These are phyloP conservation scores for Irena cyanogastra DNA, from an alignment of 2,113 vertebrate genomes.

Conservation along the genomic window DNA sequence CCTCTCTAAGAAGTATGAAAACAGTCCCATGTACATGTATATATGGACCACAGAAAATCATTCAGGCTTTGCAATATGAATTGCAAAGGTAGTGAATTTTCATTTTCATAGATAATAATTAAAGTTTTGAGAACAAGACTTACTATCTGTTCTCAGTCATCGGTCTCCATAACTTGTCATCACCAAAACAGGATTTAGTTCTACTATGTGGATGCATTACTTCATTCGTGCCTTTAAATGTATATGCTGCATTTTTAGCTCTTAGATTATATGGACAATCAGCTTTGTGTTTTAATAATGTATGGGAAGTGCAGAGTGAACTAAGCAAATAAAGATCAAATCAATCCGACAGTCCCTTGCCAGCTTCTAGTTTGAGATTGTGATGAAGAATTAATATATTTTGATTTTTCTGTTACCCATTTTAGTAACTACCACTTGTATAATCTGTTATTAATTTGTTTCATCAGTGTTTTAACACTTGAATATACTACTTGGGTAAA, in stretches of 20 bases:
- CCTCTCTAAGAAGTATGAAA: neutral
- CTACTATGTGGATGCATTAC: neutral
- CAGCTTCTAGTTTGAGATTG: neutral
- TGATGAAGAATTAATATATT: neutral
- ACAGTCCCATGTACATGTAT: neutral
- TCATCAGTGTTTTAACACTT: neutral
- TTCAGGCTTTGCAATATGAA: neutral
- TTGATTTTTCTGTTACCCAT: neutral
- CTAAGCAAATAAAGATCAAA: neutral
- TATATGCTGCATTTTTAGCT: neutral
- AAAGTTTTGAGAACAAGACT: neutral
- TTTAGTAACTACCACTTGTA: neutral
- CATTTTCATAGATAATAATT: neutral
- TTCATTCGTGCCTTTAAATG: neutral
- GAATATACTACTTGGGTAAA: neutral
- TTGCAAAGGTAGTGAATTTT: neutral
- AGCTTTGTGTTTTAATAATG: neutral
- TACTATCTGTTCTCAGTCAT: neutral
- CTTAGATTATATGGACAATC: neutral
- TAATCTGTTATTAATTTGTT: neutral
- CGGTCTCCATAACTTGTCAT: neutral
- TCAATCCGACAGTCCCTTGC: fast-evolving
- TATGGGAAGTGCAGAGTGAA: neutral
- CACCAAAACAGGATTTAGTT: neutral
- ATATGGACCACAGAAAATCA: neutral